Evolutionary conservation across 2,888 invertebrate species (phyloP), one percentile per base, ranked within the genome.

Genomic region (Dione juno): DNA sequence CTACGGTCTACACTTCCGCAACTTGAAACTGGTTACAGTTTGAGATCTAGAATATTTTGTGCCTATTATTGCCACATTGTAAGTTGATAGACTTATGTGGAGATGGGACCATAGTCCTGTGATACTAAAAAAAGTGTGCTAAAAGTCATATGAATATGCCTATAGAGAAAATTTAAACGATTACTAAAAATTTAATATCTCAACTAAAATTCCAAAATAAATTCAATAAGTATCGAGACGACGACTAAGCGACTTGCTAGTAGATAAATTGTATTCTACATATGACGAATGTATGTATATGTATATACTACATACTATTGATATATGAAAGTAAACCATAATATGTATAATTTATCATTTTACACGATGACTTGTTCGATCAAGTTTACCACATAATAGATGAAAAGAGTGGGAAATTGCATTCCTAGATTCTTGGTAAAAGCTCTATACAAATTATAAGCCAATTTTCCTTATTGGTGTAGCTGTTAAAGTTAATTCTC

Each of bases 1-100:
- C 78, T 79, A 76, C 73, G 75, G 76, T 75, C 65, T 76, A 75
- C 79, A 85, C 88, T 88, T 88, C 88, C 88, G 87, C 77, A 79
- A 80, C 82, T 74, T 63, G 67, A 74, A 84, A 87, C 86, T 75
- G 81, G 88, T 86, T 85, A 77, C 52, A 67, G 75, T 74, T 78
- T 75, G 77, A 76, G 77, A 77, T 67, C 77, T 77, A 76, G 78
- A 79, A 78, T 72, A 69, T 69, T 70, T 66, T 64, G 71, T 71
- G 63, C 66, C 63, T 64, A 45, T 52, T 45, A 57, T 57, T 57
- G 37, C 35, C 10, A n/a, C 3, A 14, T 61, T 19, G 40, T 40
- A 16, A 3, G 14, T 35, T n/a, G n/a, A n/a, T n/a, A n/a, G n/a
- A 54, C n/a, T 35, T 9, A 37, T 6, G 2, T 52, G 19, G 11